Evolutionary conservation across 2,797 vertebrate genomes (phyloP).

Genomic region (Hyperoplus lanceolatus): DNA sequence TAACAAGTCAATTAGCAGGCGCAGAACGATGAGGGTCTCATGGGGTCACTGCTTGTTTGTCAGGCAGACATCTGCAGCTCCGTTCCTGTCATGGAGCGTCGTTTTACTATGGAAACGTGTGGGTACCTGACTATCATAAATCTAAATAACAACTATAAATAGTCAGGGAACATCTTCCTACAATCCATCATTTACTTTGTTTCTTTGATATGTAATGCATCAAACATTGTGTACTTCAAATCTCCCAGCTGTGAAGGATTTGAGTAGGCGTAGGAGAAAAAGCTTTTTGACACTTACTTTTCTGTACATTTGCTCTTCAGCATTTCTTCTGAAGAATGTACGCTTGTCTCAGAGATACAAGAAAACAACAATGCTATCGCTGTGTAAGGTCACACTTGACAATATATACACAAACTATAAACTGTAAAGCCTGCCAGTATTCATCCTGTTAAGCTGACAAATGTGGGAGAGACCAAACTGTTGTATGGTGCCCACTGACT

Average conservation of each 20-base stretch:
- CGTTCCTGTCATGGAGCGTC: constrained; percentile 57
- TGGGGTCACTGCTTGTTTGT: constrained; percentile 85
- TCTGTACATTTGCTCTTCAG: constrained; percentile 3
- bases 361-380: constrained; percentile 13
- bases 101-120: constrained; percentile 70
- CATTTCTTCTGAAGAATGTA: constrained; percentile 19
- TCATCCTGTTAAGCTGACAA: constrained; percentile 73
- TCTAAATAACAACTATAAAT: constrained; percentile 81
- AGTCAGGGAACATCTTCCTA: constrained; percentile 69
- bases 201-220: constrained; percentile 68
- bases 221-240: constrained; percentile 49
- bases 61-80: constrained; percentile 84
- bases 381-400: constrained; percentile 58
- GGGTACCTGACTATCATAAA: constrained; percentile 74
- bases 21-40: constrained; percentile 79
- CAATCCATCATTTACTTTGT: constrained; percentile 76
- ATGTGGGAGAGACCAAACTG: constrained; percentile 75
- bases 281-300: constrained; percentile 25
- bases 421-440: constrained; percentile 61
- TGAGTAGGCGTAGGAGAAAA: constrained; percentile 31
- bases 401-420: constrained; percentile 63
- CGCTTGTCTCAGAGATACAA: constrained; percentile 23
- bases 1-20: constrained; percentile 88
- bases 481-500: constrained; percentile 77
- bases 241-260: constrained; percentile 65